Evolutionary conservation across 2,888 invertebrate species (phyloP).

Genomic region (Lepidochrysops patricia): DNA sequence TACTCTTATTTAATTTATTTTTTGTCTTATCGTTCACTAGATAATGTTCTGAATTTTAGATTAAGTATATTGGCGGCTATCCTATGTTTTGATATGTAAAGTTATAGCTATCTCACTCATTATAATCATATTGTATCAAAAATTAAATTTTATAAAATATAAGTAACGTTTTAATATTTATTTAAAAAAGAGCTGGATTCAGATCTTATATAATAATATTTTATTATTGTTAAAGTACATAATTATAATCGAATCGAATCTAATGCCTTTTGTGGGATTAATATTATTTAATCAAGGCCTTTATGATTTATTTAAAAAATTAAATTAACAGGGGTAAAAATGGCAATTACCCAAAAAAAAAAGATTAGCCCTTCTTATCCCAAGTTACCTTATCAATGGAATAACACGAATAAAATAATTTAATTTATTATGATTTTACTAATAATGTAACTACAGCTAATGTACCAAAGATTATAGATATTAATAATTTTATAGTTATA

Average conservation of each 20-base stretch:
- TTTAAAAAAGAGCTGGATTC: background rate
- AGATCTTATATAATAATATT: background rate
- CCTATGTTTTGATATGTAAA: no score
- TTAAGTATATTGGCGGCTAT: no score
- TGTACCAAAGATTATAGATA: slow-evolving; percentile 55
- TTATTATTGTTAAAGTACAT: background rate
- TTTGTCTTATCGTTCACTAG: no score
- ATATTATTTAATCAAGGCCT: background rate
- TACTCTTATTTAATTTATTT: no score
- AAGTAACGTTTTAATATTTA: background rate
- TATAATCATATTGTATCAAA: background rate
- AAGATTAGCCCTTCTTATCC: background rate
- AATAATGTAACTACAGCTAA: slow-evolving; percentile 53
- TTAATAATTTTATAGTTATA: background rate
- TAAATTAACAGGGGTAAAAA: no score
- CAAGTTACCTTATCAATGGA: background rate
- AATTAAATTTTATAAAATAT: background rate
- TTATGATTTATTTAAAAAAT: no score
- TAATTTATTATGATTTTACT: slow-evolving; percentile 33
- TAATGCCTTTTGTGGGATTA: background rate
- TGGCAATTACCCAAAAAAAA: background rate
- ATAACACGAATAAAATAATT: background rate
- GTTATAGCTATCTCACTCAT: no score
- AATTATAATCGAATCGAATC: background rate
- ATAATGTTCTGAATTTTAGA: no score